Evolutionary conservation across 2,797 vertebrate genomes (phyloP).

Genomic region (Coregonus suidteri): DNA sequence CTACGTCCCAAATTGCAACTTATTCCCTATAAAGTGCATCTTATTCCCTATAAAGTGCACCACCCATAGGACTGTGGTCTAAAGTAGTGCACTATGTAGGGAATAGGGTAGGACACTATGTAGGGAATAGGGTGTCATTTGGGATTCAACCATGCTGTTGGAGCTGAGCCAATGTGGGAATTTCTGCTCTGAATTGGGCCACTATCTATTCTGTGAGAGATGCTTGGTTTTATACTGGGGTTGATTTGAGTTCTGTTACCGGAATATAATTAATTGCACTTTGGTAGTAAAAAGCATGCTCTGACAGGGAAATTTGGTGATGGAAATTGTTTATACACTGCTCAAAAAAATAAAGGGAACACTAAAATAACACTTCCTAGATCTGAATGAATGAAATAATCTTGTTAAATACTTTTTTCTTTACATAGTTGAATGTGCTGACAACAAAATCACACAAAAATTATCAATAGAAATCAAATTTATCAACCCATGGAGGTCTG

Average conservation of each 20-base stretch:
- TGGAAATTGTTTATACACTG: no score
- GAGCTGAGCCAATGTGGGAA: conserved; percentile 26
- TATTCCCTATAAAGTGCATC: not conserved
- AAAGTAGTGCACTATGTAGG: not conserved
- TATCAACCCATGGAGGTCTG: no score
- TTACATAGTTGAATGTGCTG: no score
- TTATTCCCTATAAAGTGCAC: not conserved
- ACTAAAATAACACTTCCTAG: no score
- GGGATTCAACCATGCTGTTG: conserved; percentile 21
- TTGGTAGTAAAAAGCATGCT: not conserved
- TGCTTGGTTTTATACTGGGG: conserved; percentile 47
- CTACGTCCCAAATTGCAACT: not conserved
- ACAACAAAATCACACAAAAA: no score
- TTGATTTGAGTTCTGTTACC: conserved; percentile 35
- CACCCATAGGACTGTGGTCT: not conserved
- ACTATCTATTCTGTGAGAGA: conserved; percentile 51
- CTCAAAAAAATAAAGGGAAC: no score
- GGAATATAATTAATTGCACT: conserved; percentile 28
- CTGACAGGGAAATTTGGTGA: not conserved
- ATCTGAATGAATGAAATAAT: no score
- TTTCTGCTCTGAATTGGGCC: conserved; percentile 49
- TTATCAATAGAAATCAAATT: no score
- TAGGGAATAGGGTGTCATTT: conserved; percentile 43
- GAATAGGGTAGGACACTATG: conserved; percentile 28
- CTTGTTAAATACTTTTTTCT: no score